These are phyloP conservation scores for Physocephala rufipes DNA, from an alignment of 2,888 invertebrate genomes.

Conservation along the genomic window DNA sequence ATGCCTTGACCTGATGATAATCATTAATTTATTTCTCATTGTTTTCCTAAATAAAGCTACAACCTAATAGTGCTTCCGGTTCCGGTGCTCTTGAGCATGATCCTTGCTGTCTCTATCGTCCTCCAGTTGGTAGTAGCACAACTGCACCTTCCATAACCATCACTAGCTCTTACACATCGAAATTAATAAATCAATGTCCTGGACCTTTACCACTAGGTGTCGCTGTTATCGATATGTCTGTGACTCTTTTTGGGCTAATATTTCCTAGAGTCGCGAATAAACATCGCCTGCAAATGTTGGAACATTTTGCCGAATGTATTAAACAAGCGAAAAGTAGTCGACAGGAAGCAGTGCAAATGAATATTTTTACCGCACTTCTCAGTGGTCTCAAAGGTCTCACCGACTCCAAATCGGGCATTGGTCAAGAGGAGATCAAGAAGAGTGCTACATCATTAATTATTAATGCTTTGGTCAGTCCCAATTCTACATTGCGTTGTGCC, in stretches of 20 bases:
- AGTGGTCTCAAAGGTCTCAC: conserved; percentile 88
- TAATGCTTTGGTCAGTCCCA: conserved; percentile 78
- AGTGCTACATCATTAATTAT: conserved; percentile 83
- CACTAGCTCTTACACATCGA: conserved; percentile 42
- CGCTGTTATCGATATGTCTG: conserved; percentile 95
- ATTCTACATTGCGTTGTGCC: conserved; percentile 87
- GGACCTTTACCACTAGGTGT: conserved; percentile 92
- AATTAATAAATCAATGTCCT: conserved; percentile 68
- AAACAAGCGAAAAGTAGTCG: conserved; percentile 90
- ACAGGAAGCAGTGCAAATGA: conserved; percentile 95
- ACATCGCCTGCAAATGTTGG: conserved; percentile 96
- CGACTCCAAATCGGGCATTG: conserved; percentile 85
- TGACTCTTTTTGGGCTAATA: conserved; percentile 90
- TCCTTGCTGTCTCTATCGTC: conserved; percentile 87
- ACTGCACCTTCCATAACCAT: conserved; percentile 29
- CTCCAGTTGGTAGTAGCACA: conserved; percentile 50
- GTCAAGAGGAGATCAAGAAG: conserved; percentile 90
- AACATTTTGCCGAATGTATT: conserved; percentile 96
- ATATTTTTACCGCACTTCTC: conserved; percentile 92
- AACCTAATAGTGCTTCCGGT: conserved; percentile 93
- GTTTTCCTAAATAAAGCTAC: conserved; percentile 72
- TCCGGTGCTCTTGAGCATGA: conserved; percentile 98
- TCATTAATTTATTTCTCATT: neutral
- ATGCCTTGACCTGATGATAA: too few species aligned
- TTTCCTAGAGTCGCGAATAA: conserved; percentile 95